Evolutionary conservation across 2,888 invertebrate species (phyloP), one percentile per base, ranked within the genome.

Genomic region (Catocala sponsa): DNA sequence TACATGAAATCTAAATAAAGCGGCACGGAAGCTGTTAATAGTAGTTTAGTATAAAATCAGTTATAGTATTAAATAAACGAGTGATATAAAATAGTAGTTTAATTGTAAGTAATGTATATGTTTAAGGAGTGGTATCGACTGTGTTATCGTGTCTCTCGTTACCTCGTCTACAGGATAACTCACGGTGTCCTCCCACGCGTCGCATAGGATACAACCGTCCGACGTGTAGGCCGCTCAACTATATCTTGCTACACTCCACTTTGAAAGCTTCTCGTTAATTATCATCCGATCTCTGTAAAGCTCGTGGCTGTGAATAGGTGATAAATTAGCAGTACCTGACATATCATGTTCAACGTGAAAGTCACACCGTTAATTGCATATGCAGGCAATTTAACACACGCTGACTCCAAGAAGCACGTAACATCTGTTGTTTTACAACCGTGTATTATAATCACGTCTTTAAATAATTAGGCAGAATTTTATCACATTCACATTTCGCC

Each of bases 111-210:
- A 67, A 33, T 25, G 53, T 80, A 68, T 72, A 57, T 71, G 56
- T 68, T 61, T 66, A 62, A 67, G 59, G 64, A 73, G 75, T 80
- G 72, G 71, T 80, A 78, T 79, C 76, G 67, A 70, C 65, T 65
- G 74, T 74, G 80, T 74, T 84, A 85, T 86, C 84, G 69, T 71
- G 76, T 76, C 66, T 68, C 80, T 83, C 72, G 78, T 80, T 84
- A 81, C 70, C 69, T 76, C 76, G 77, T 68, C 76, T 72, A 74
- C 75, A 74, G 85, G 83, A 86, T 88, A 89, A 84, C 80, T 87
- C 80, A 69, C 66, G 68, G 68, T 81, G 86, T 89, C 88, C 88
- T 71, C 91, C 91, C 82, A 91, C 91, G 79, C 75, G 52, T 59
- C 72, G 63, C 65, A 66, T 47, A 43, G 75, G 67, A 75, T 81